A percentile compares a stretch with the other conserved stretches of the same genome.
phyloP scores from a whole-genome alignment of 2,113 vertebrate genomes.

The Carettochelys insculpta region DNA sequence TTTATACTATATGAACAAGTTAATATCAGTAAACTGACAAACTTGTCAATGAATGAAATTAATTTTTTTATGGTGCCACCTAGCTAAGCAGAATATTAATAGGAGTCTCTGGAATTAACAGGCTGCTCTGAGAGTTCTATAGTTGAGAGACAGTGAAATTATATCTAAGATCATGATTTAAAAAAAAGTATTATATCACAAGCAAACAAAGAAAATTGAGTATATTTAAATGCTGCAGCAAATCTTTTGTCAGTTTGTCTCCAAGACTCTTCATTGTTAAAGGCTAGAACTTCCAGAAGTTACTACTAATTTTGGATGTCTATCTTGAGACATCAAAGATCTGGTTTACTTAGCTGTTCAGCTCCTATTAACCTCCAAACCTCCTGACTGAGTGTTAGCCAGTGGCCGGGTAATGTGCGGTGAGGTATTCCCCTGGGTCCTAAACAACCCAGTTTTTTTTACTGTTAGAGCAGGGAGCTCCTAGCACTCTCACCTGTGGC shows the following conservation, averaged over 20 bases:
- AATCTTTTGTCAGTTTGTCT: not conserved
- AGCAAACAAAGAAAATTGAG: conserved; percentile 1
- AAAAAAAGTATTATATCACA: not conserved
- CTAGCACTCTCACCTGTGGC: no score
- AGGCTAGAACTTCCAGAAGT: conserved; percentile 3
- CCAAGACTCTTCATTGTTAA: not conserved
- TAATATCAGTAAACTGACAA: conserved; percentile 68
- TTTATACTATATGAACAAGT: conserved; percentile 63
- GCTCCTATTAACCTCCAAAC: no score
- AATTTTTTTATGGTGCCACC: conserved; percentile 61
- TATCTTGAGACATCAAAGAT: not conserved
- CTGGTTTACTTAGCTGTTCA: not conserved
- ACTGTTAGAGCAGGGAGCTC: no score
- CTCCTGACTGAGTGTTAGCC: no score
- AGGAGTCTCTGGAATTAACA: conserved; percentile 31
- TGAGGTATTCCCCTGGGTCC: no score
- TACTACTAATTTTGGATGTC: not conserved
- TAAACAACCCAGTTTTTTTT: no score
- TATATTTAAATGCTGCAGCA: not conserved
- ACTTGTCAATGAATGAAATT: conserved; percentile 71
- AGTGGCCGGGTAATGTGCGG: no score
- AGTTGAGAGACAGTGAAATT: not conserved
- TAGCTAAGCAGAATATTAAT: conserved; percentile 61
- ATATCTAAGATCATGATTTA: not conserved
- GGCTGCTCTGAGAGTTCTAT: not conserved